Base-by-base conservation (phyloP, 2,888 invertebrate genomes). In the Plebejus melissa region DNA sequence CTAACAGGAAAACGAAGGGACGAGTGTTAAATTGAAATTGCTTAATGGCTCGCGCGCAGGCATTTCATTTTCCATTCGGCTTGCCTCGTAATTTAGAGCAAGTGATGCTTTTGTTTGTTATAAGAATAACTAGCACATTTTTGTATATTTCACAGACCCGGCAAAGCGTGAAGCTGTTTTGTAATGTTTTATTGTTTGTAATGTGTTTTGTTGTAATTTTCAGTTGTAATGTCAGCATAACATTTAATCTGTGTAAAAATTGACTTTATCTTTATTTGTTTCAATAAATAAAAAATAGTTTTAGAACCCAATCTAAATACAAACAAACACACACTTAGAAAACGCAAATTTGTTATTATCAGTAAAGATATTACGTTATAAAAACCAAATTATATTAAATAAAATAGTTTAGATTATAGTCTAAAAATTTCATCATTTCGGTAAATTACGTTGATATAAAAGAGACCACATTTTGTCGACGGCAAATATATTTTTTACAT, bases 11-110 rank as follows among this genome's bases (percentile, higher is more conserved):
- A 90, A 91, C 90, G 90, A 91, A 92, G 88, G 91, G 90, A 91
- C 90, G 90, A 91, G 91, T 93, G 93, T 91, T 91, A 92, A 92
- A 91, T 91, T 91, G 90, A 88, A 91, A 93, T 93, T 90, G 92
- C 87, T 88, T 90, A 93, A 93, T 92, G 92, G 91, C 84, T 87
- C 84, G 89, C 89, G 88, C 91, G 86, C 89, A 90, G 86, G 88
- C 90, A 90, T 93, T 93, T 93, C 92, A 93, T 93, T 93, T 93
- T 93, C 93, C 92, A 89, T 91, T 88, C 87, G 89, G 89, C 90
- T 88, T 89, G 88, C 87, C 89, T 81, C 87, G 90, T 90, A 90
- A 91, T 93, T 92, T 90, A 91, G 86, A 87, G 83, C 83, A 87
- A 85, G 86, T 83, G 85, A 81, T 82, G 85, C 84, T 87, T 88